Evolutionary conservation across 1,140 invertebrate genomes (phyloP).

Genomic region (Coelopa frigida): DNA sequence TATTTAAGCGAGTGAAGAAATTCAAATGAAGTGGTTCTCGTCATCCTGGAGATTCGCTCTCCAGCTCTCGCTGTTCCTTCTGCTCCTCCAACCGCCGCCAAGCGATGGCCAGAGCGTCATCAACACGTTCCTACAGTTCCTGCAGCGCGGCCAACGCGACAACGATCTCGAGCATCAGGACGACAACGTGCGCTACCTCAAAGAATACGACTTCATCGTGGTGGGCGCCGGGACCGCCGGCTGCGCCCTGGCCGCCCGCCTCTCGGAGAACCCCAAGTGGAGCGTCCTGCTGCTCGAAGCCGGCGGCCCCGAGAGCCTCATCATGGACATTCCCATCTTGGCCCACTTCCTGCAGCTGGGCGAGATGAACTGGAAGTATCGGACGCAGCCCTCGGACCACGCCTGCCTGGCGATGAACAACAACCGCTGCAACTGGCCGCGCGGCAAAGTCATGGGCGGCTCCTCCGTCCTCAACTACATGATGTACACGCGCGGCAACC

Average conservation of each 20-base stretch:
- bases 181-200: constrained; percentile 15
- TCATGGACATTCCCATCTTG: constrained; percentile 58
- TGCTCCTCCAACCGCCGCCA: not conserved
- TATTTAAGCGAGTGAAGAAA: not conserved
- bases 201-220: constrained; percentile 53
- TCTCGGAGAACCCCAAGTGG: constrained; percentile 51
- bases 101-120: constrained; percentile 13
- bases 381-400: constrained; percentile 49
- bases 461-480: constrained; percentile 79
- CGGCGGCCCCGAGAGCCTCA: constrained; percentile 49
- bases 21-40: not conserved
- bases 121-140: constrained; percentile 16
- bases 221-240: constrained; percentile 69
- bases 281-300: constrained; percentile 62
- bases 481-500: constrained; percentile 73
- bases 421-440: constrained; percentile 56
- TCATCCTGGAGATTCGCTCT: not conserved
- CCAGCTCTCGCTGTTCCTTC: not conserved
- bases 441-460: constrained; percentile 70
- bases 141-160: constrained; percentile 22
- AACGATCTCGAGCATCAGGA: constrained; percentile 37
- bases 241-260: constrained; percentile 55
- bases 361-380: constrained; percentile 57
- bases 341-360: constrained; percentile 52
- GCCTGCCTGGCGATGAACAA: constrained; percentile 36